These are phyloP conservation scores for Cygnus olor DNA, from an alignment of 2,797 vertebrate genomes.

Conservation along the genomic window DNA sequence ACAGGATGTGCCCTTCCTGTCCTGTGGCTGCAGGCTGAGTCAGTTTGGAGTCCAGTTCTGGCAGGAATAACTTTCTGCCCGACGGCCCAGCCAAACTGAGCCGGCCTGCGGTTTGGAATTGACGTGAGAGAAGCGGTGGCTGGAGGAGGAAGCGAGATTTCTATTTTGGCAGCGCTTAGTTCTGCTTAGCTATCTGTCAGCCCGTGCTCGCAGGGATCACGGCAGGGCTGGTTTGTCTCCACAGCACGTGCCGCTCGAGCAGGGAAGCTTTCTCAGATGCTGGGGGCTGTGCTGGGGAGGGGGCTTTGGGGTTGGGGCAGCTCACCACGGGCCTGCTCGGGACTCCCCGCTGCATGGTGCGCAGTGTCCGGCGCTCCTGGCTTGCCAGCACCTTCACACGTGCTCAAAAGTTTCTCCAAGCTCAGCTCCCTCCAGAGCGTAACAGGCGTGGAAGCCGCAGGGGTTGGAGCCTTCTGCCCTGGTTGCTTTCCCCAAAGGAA, in stretches of 20 bases:
- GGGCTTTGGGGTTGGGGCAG: neutral
- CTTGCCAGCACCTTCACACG: neutral
- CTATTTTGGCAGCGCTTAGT: neutral
- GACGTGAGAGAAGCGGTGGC: rapidly evolving
- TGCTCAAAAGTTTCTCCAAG: neutral
- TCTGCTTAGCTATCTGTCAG: rapidly evolving
- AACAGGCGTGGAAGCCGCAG: neutral
- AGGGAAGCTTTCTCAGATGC: rapidly evolving
- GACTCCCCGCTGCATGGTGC: rapidly evolving
- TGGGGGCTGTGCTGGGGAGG: neutral
- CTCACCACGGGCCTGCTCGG: neutral
- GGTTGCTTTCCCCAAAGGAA: neutral
- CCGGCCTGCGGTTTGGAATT: neutral
- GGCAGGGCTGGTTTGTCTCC: rapidly evolving
- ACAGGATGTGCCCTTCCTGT: neutral
- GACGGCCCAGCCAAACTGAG: neutral
- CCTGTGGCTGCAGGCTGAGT: neutral
- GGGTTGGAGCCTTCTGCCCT: neutral
- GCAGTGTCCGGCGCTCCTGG: neutral
- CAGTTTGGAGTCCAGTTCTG: neutral
- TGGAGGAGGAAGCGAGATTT: neutral
- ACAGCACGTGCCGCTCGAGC: rapidly evolving
- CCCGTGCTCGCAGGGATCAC: rapidly evolving
- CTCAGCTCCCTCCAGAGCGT: rapidly evolving
- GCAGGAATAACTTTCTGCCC: neutral